Evolutionary conservation across 1,140 invertebrate species (phyloP).

Genomic region (Bathynomus jamesi): DNA sequence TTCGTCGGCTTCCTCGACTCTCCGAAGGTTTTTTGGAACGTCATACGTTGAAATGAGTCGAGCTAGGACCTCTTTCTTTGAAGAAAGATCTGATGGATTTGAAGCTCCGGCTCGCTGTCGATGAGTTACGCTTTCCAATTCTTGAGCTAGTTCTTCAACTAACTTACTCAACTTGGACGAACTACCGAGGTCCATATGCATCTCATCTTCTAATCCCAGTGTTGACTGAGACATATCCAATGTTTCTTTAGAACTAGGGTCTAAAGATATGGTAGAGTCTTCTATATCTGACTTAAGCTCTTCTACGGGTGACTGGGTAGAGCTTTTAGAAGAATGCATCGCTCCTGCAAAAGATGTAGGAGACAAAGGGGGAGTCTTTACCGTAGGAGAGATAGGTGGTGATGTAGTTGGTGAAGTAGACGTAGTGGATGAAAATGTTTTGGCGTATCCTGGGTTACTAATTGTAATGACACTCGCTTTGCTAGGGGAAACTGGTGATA

Average conservation of each 20-base stretch:
- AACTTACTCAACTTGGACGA: conserved; percentile 13
- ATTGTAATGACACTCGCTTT: conserved; percentile 26
- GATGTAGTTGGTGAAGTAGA: background rate
- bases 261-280: background rate
- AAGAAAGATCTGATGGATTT: conserved; percentile 9
- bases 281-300: background rate
- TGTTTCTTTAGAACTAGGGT: background rate
- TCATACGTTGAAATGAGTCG: conserved; percentile 32
- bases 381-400: background rate
- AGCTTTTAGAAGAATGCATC: background rate
- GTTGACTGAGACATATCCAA: background rate
- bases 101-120: background rate
- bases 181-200: background rate
- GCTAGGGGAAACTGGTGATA: conserved; percentile 12
- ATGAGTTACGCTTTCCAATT: conserved; percentile 29
- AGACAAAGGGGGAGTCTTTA: background rate
- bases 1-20: conserved; percentile 34
- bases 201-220: background rate
- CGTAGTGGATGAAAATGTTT: too few relatives aligned
- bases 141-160: conserved; percentile 33
- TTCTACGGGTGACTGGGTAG: background rate
- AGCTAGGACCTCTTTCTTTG: conserved; percentile 31
- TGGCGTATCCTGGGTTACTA: conserved; percentile 26
- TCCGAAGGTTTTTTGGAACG: conserved; percentile 30
- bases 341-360: background rate